phyloP scores from a whole-genome alignment of 2,797 vertebrate genomes.

The Catostomus latipinnis region DNA sequence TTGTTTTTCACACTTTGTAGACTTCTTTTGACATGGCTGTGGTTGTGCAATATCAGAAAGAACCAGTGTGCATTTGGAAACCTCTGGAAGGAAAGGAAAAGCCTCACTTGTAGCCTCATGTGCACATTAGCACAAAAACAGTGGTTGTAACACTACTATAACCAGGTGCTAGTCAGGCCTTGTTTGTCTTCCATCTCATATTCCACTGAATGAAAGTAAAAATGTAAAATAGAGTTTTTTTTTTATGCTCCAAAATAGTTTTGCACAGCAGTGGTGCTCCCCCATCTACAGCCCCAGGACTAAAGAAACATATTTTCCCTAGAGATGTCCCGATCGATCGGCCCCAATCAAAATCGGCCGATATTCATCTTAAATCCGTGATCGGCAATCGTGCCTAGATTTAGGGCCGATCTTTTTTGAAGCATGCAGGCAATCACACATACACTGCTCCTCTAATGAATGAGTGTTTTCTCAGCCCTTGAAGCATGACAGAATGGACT shows the following conservation, averaged over 20 bases:
- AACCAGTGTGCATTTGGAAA: constrained; percentile 36
- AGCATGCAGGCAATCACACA: no score
- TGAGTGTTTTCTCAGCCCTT: no score
- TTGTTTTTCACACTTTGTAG: background rate
- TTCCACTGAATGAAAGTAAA: constrained; percentile 20
- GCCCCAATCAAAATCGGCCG: no score
- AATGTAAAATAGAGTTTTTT: background rate
- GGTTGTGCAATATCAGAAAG: constrained; percentile 49
- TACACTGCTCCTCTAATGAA: no score
- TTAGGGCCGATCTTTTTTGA: no score
- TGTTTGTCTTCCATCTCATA: background rate
- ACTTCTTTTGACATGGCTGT: constrained; percentile 19
- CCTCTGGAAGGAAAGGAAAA: constrained; percentile 20
- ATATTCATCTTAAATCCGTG: no score
- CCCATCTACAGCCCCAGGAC: no score
- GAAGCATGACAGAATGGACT: no score
- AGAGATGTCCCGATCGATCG: no score
- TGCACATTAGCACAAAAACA: constrained; percentile 34
- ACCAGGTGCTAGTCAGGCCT: constrained; percentile 38
- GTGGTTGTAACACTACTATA: constrained; percentile 43
- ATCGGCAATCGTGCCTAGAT: no score
- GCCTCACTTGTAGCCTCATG: constrained; percentile 6
- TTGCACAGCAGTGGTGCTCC: no score
- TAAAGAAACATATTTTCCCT: no score
- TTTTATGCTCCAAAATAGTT: background rate